Conservation (phyloP, 30 jellyfish, hydroid and myxozoan species). For the Clytia hemisphaerica region DNA sequence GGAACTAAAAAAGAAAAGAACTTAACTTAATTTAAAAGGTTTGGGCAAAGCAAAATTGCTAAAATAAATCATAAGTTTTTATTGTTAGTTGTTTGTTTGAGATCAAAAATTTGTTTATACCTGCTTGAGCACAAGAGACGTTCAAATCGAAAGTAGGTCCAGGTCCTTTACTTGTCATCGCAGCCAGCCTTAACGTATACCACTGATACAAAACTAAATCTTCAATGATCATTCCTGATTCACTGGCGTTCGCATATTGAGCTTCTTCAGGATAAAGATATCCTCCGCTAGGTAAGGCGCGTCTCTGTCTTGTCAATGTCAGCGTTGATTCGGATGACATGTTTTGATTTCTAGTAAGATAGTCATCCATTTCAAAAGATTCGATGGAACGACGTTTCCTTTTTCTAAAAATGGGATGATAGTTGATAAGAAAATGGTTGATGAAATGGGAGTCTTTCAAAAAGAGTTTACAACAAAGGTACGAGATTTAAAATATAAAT, state of each 20-base stretch:
- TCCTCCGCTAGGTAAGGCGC: neutral
- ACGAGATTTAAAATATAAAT: neutral
- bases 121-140: slow-evolving; percentile 40
- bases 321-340: neutral
- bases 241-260: slow-evolving; percentile 18
- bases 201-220: slow-evolving; percentile 31
- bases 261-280: slow-evolving; percentile 14
- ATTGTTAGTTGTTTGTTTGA: too few relatives aligned
- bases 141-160: slow-evolving; percentile 35
- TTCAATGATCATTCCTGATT: slow-evolving; percentile 1
- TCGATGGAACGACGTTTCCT: neutral
- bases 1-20: too few relatives aligned
- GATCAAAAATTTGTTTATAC: too few relatives aligned
- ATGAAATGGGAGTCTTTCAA: neutral
- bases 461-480: neutral
- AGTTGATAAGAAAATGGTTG: neutral
- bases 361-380: neutral
- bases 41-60: too few relatives aligned
- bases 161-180: slow-evolving; percentile 25
- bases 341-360: neutral
- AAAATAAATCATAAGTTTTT: too few relatives aligned
- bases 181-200: slow-evolving; percentile 38
- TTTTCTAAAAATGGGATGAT: neutral
- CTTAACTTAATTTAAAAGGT: too few relatives aligned
- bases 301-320: neutral